Evolutionary conservation across 2,113 vertebrate genomes (phyloP).

Genomic region (Nesogale talazaci): DNA sequence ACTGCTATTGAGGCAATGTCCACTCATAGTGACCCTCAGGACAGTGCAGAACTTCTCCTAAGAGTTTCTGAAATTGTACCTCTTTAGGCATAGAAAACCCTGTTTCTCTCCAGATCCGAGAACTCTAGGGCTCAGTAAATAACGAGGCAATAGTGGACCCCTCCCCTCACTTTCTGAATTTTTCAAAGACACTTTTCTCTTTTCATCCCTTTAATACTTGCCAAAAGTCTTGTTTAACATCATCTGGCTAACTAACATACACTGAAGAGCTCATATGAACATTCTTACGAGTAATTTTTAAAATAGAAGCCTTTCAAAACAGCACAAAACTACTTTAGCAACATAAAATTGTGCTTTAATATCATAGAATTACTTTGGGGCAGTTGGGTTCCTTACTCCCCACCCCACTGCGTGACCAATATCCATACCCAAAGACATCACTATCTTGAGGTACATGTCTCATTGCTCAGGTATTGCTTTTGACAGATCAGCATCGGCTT

Average conservation of each 20-base stretch:
- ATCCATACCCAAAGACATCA: not conserved
- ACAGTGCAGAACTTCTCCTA: too few relatives aligned
- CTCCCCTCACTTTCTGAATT: constrained; percentile 5
- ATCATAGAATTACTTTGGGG: not conserved
- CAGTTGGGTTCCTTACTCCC: not conserved
- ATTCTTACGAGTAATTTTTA: constrained; percentile 1
- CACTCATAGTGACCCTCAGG: too few relatives aligned
- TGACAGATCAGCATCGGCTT: constrained; percentile 61
- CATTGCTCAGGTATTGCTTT: constrained; percentile 32
- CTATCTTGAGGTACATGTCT: constrained; percentile 6
- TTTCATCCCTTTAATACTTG: constrained; percentile 39
- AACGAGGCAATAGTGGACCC: not conserved
- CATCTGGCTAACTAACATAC: not conserved
- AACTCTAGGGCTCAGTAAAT: too few relatives aligned
- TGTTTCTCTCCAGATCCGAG: too few relatives aligned
- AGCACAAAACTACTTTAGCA: not conserved
- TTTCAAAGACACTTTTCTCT: not conserved
- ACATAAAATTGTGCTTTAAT: not conserved
- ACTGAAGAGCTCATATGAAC: not conserved
- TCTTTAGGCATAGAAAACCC: too few relatives aligned
- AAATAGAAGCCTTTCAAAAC: not conserved
- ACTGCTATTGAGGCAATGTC: too few relatives aligned
- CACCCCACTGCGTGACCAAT: not conserved
- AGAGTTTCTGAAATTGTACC: too few relatives aligned
- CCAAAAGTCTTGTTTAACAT: constrained; percentile 29